Base-by-base conservation (phyloP, 1,140 invertebrate genomes). In the Lasioglossum albipes region DNA sequence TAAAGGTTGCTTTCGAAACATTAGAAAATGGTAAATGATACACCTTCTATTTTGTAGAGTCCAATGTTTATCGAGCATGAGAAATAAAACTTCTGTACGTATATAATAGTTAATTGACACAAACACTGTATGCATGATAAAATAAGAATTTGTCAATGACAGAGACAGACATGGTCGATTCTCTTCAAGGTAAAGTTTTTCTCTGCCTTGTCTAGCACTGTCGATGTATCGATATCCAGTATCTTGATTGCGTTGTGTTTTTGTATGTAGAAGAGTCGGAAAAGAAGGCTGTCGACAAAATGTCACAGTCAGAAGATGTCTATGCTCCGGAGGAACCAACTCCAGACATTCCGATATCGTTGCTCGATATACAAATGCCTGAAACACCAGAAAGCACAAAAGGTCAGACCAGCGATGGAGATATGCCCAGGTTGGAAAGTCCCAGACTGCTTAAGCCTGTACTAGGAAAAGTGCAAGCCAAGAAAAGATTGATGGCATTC, bases 401-500 rank as follows among this genome's bases (percentile, higher is more conserved):
- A 62, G 90, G 84, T 20, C 84, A 90, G 76, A 66, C 41, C 20
- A 85, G 84, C 10, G 85, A 84, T 85, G 86, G 85, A 41, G 87
- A 88, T 70, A 83, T 75, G 16, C 71, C 82, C 0, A 87, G 82
- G 57, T 84, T 87, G n/a, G 91, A 92, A 76, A 90, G 90, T 77
- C 88, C 91, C 49, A 93, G 91, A 81, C 69, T 90, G 61, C 81
- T 89, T 12, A 93, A 94, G 75, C 93, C 93, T 16, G 93, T 94
- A 0, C 84, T 94, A 67, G 93, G 93, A 12, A 94, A 92, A 88
- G 74, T 91, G 20, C 92, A 94, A 84, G 93, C 93, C 0, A 94
- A 94, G 79, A 93, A 94, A 71, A 86, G 93, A 61, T 85, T 94
- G 41, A 93, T 94, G 93, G 93, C 93, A 71, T 93, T 94, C 86